Base-by-base conservation (phyloP, 2,797 vertebrate genomes). In the Leptodactylus fallax region DNA sequence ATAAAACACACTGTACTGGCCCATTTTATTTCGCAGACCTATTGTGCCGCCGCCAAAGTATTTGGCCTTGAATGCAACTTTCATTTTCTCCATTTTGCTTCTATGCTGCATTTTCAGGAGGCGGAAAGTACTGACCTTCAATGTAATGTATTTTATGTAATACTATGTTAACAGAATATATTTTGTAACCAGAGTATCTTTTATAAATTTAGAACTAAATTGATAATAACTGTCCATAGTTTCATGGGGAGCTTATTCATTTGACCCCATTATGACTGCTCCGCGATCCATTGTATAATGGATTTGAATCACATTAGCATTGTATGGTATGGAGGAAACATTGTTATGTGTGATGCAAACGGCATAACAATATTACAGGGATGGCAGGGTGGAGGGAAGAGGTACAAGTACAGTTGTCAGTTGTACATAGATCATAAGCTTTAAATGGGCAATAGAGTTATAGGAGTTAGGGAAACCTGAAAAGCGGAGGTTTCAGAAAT, bases 21-120 rank as follows among this genome's bases (percentile, higher is more conserved):
- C n/a, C 56, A 60, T 81, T 85, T 76, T 85, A 81, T 88, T 85
- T 79, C n/a, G 23, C 63, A 55, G 11, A 9, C n/a, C 7, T 69
- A 10, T 56, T 74, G 36, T 19, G 19, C 72, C 6, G 47, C 47
- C 17, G 10, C 27, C 36, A 72, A 65, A 36, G 67, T 77, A 19
- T 88, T 53, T 85, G 67, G 72, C 77, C 83, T 85, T 85, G 78
- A 58, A 61, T 53, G 36, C 72, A 36, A 79, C 74, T 87, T 77
- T 47, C 19, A 60, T 45, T 85, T 72, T 76, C 0, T 14, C 8
- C 36, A 8, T 85, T 25, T 23, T n/a, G 7, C 83, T n/a, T 61
- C 23, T 60, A 7, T 51, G 36, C 3, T 77, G 77, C 55, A 61
- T 85, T 61, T 61, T 45, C 53, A 58, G 17, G 7, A 67, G 16